These are phyloP conservation scores for Leuciscus idus DNA, from an alignment of 2,113 vertebrate genomes.

Conservation along the genomic window DNA sequence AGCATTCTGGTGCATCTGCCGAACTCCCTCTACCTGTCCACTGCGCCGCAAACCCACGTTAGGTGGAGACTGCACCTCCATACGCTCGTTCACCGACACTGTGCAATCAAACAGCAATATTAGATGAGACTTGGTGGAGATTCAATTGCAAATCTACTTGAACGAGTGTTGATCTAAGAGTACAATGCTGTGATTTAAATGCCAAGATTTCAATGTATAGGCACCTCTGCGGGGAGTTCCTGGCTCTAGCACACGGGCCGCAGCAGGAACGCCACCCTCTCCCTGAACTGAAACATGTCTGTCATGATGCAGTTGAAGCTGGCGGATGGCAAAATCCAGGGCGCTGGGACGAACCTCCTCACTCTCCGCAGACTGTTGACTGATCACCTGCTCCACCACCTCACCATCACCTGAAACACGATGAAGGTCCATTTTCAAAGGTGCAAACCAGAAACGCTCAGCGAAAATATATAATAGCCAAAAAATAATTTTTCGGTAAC, in stretches of 20 bases:
- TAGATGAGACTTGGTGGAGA: not conserved
- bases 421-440: not conserved
- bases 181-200: not conserved
- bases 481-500: too few relatives aligned
- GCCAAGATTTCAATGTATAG: not conserved
- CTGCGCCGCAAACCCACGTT: slow-evolving; percentile 93
- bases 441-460: not conserved
- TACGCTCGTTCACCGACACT: slow-evolving; percentile 86
- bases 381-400: slow-evolving; percentile 96
- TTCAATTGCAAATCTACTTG: not conserved
- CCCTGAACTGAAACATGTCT: slow-evolving; percentile 65
- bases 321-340: slow-evolving; percentile 89
- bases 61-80: slow-evolving; percentile 88
- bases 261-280: slow-evolving; percentile 45
- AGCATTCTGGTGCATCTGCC: slow-evolving; percentile 96
- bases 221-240: slow-evolving; percentile 89
- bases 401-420: slow-evolving; percentile 86
- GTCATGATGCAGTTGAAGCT: slow-evolving; percentile 86
- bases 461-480: not conserved
- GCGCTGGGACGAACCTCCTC: slow-evolving; percentile 81
- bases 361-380: slow-evolving; percentile 86
- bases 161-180: not conserved
- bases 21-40: slow-evolving; percentile 94
- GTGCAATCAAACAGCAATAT: slow-evolving; percentile 8
- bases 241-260: slow-evolving; percentile 60